phyloP scores from a whole-genome alignment of 2,888 invertebrate species.

The Choristoneura rosaceana region DNA sequence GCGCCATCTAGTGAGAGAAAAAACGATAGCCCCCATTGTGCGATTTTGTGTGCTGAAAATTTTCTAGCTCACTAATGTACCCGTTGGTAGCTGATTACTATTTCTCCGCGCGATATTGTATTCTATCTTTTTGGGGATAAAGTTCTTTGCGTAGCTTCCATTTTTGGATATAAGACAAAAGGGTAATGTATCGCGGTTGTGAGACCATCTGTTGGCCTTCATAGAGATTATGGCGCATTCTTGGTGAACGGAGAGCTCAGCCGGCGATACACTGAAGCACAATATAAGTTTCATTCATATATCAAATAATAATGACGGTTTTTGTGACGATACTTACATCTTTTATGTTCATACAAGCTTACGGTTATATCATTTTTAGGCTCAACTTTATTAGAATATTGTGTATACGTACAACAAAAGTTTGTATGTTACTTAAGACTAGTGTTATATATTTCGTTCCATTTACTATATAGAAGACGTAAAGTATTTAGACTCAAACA shows the following conservation, averaged over 20 bases:
- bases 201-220: constrained; percentile 77
- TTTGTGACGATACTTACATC: constrained; percentile 21
- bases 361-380: constrained; percentile 27
- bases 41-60: constrained; percentile 72
- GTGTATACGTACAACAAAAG: neutral
- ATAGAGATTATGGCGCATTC: constrained; percentile 73
- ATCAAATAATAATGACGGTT: constrained; percentile 37
- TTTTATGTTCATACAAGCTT: constrained; percentile 24
- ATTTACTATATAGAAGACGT: no score
- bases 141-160: constrained; percentile 49
- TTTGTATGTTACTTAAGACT: no score
- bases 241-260: constrained; percentile 54
- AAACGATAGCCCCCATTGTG: no score
- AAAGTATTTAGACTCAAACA: no score
- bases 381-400: neutral
- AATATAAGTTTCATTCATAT: constrained; percentile 37
- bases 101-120: constrained; percentile 48
- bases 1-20: no score
- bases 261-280: constrained; percentile 58
- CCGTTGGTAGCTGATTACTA: constrained; percentile 60
- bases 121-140: constrained; percentile 49
- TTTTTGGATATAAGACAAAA: constrained; percentile 68
- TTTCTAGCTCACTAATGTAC: constrained; percentile 72
- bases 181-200: constrained; percentile 72
- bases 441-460: no score